Percentiles rank a stretch among this genome's conserved stretches.
Conservation (phyloP, 2,797 vertebrate species). For the Argyrosomus regius region DNA sequence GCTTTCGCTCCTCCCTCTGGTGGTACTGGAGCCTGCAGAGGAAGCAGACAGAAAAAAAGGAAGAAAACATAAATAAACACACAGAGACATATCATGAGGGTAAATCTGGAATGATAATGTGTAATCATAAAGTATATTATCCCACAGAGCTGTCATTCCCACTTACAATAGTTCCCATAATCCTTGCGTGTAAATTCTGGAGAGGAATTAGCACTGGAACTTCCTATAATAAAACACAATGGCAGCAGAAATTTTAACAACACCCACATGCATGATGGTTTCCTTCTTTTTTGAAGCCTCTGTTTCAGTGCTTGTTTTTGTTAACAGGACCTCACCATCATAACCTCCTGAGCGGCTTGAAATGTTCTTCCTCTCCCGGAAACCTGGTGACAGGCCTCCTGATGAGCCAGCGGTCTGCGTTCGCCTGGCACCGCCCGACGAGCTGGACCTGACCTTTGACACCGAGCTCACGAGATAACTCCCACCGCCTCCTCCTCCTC, state of each 20-base stretch:
- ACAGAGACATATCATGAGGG: constrained; percentile 29
- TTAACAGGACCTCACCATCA: constrained; percentile 87
- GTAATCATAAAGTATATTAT: constrained; percentile 4
- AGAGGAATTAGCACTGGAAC: constrained; percentile 98
- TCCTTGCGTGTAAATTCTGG: constrained; percentile 96
- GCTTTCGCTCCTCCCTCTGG: constrained; percentile 94
- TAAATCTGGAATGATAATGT: constrained; percentile 29
- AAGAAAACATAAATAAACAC: constrained; percentile 25
- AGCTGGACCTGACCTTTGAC: constrained; percentile 85
- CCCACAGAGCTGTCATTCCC: constrained; percentile 12
- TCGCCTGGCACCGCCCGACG: constrained; percentile 88
- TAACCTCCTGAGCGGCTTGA: constrained; percentile 90
- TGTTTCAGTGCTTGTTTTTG: constrained; percentile 24
- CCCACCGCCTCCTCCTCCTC: constrained; percentile 36
- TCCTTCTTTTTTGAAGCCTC: constrained; percentile 35
- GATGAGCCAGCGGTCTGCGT: constrained; percentile 87
- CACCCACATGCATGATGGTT: constrained; percentile 17
- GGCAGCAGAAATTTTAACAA: constrained; percentile 43
- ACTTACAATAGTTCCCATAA: constrained; percentile 88
- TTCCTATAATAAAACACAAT: constrained; percentile 86
- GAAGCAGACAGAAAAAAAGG: constrained; percentile 19
- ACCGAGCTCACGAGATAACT: constrained; percentile 77
- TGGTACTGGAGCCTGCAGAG: constrained; percentile 73
- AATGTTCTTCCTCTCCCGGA: constrained; percentile 90
- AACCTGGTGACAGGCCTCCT: constrained; percentile 88